Base-by-base conservation (phyloP, 2,113 vertebrate genomes). In the Macrotus californicus region DNA sequence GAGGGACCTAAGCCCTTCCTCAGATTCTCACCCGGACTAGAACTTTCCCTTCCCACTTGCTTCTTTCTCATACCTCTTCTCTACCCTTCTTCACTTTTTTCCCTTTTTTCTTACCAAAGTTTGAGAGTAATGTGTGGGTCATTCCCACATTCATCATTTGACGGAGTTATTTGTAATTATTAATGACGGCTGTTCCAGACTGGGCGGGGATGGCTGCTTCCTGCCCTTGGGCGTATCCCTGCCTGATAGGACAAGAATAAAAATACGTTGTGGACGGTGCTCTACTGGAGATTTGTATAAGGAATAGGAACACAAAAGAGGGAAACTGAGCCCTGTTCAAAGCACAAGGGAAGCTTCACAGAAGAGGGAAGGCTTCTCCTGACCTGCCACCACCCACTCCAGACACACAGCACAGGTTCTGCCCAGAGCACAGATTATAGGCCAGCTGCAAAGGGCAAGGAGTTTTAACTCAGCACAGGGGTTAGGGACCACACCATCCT, bases 391-490 rank as follows among this genome's bases (percentile, higher is more conserved):
- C 2, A 16, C 21, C 41, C 11, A 34, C 15, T 1, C 3, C 4
- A 88, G 21, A 8, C 8, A 46, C 3, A 5, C 6, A 14, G 2
- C 0, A 0, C 7, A 26, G 2, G 2, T 43, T 24, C 31, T n/a
- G 29, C 7, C 29, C n/a, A 50, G 41, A 50, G 19, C n/a, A 21
- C 4, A 8, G 4, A 3, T 46, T 59, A 31, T 8, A 50, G 29
- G 34, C 8, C 41, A 84, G 46, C 5, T n/a, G 8, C 41, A 50
- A 29, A 54, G 61, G 36, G n/a, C 72, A 66, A 50, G n/a, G 5
- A 22, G 52, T 43, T 48, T 54, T 11, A 41, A 77, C 24, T 70
- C 22, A 91, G 22, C 14, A 46, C 36, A 2, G 18, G 48, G 22
- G 36, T 34, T 34, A 26, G 18, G 4, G 11, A 43, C 5, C 43